phyloP scores from a whole-genome alignment of 2,888 invertebrate genomes.

The Mythimna vitellina region DNA sequence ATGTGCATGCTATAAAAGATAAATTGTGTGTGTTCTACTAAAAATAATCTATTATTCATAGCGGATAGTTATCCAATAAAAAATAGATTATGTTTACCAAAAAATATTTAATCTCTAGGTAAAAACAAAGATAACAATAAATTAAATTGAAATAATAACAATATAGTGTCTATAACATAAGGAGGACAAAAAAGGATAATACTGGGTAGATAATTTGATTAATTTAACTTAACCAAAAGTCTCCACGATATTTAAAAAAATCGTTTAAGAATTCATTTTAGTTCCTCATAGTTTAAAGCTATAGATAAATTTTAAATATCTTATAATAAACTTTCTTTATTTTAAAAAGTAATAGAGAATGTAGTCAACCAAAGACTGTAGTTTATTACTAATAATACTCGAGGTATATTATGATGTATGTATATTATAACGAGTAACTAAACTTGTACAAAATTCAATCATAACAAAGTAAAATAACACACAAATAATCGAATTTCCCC shows the following conservation, averaged over 20 bases:
- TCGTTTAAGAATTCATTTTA: background rate
- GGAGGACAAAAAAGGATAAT: too few species aligned
- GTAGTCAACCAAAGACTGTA: background rate
- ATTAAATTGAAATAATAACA: background rate
- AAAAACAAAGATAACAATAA: background rate
- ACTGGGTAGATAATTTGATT: background rate
- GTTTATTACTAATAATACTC: conserved; percentile 12
- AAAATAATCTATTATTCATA: background rate
- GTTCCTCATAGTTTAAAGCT: conserved; percentile 5
- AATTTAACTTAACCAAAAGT: background rate
- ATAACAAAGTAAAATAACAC: background rate
- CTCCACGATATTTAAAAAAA: background rate
- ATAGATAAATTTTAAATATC: background rate
- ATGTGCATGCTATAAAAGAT: too few species aligned
- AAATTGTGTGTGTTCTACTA: too few species aligned
- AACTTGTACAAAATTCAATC: conserved; percentile 2
- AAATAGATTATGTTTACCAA: background rate
- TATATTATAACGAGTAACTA: background rate
- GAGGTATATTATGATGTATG: background rate
- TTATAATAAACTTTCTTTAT: background rate
- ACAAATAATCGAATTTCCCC: background rate
- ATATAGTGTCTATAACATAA: background rate
- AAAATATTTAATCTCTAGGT: too few species aligned
- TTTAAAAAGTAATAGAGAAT: background rate
- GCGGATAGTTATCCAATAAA: background rate